These are phyloP conservation scores for Sarcoramphus papa DNA, from an alignment of 2,797 vertebrate genomes.

Conservation along the genomic window DNA sequence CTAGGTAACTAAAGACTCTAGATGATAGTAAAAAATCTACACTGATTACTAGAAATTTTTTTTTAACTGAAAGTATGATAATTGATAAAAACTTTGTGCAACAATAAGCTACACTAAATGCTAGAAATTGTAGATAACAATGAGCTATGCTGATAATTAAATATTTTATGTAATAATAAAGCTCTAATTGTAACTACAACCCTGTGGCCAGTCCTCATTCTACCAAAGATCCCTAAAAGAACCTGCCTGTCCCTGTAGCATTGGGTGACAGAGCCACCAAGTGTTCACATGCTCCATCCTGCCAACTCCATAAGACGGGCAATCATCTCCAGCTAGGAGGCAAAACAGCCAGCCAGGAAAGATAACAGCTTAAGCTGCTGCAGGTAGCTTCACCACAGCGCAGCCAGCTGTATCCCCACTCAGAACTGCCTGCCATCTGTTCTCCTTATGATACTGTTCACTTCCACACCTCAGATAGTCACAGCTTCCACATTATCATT, in stretches of 20 bases:
- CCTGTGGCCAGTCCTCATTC: not conserved
- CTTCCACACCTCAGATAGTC: conserved; percentile 6
- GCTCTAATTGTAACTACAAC: not conserved
- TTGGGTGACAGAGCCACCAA: conserved; percentile 32
- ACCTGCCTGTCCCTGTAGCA: not conserved
- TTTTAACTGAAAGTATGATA: not conserved
- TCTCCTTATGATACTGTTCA: not conserved
- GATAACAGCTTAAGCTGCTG: conserved; percentile 10
- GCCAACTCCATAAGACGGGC: not conserved
- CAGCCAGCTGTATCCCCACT: not conserved
- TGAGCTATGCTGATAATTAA: not conserved
- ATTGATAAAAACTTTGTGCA: not conserved
- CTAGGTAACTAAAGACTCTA: not conserved
- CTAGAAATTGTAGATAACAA: not conserved
- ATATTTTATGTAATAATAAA: not conserved
- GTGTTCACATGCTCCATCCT: not conserved
- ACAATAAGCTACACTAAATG: not conserved
- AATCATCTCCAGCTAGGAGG: not conserved
- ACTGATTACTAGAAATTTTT: not conserved
- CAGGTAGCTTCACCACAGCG: conserved; percentile 4
- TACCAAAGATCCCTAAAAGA: not conserved
- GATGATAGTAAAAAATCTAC: not conserved
- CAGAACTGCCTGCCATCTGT: conserved; percentile 33
- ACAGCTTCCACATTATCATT: not conserved
- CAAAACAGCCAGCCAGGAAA: not conserved